Percentiles rank a stretch among this genome's conserved stretches.
Evolutionary conservation across 1,140 invertebrate species (phyloP).

Genomic region (Drosophila lacteicornis): DNA sequence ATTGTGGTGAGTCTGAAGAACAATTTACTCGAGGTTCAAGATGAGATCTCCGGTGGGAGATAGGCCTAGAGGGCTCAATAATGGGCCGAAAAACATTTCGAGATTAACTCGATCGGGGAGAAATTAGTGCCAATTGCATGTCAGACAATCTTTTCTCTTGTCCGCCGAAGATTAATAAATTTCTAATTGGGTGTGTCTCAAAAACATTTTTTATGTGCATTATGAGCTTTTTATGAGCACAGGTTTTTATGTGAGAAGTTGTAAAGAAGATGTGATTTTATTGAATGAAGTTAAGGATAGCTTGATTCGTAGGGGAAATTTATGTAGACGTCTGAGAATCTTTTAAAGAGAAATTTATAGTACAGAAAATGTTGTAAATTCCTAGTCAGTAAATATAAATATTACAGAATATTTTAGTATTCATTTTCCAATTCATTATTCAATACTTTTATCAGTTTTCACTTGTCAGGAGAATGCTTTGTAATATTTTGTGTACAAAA

Average conservation of each 20-base stretch:
- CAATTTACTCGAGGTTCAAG: neutral
- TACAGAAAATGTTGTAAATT: neutral
- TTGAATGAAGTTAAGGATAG: neutral
- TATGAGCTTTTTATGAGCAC: neutral
- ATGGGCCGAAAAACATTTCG: slow-evolving; percentile 17
- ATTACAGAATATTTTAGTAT: neutral
- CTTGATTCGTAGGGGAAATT: too few relatives aligned
- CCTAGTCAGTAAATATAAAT: neutral
- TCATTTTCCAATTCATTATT: neutral
- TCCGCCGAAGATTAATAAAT: slow-evolving; percentile 8
- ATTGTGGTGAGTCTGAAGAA: slow-evolving; percentile 92
- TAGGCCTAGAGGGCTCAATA: slow-evolving; percentile 10
- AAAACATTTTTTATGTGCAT: slow-evolving; percentile 7
- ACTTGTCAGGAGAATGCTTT: slow-evolving; percentile 2
- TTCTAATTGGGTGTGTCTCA: slow-evolving; percentile 19
- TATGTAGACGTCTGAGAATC: neutral
- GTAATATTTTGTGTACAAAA: neutral
- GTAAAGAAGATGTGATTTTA: neutral
- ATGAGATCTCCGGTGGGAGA: slow-evolving; percentile 1
- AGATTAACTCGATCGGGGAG: slow-evolving; percentile 32
- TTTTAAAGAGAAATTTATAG: neutral
- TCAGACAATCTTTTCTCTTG: slow-evolving; percentile 28
- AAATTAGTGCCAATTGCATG: slow-evolving; percentile 35
- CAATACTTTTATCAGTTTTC: slow-evolving; percentile 14
- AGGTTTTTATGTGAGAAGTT: neutral